A percentile compares a stretch with the other conserved stretches of the same genome.
Evolutionary conservation across 2,797 vertebrate species (phyloP).

Genomic region (Tolypeutes matacus): DNA sequence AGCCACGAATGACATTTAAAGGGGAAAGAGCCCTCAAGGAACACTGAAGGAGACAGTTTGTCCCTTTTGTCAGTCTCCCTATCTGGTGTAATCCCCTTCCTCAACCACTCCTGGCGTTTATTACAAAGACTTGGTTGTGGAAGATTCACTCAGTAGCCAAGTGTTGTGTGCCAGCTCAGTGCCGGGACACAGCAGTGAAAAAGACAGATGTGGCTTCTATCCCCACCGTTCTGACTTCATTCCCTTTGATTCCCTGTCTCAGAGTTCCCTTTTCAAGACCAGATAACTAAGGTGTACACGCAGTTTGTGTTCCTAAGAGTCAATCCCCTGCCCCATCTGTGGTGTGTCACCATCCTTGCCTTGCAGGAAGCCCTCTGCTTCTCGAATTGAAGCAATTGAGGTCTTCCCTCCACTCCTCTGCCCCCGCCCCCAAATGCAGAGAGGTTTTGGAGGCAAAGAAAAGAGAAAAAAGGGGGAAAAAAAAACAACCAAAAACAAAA

Average conservation of each 20-base stretch:
- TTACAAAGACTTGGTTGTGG: constrained; percentile 73
- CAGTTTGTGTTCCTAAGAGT: constrained; percentile 62
- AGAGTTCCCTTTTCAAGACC: constrained; percentile 59
- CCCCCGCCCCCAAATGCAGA: neutral
- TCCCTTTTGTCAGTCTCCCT: neutral
- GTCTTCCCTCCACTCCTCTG: neutral
- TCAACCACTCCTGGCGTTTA: constrained; percentile 70
- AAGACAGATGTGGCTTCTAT: neutral
- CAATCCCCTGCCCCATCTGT: constrained; percentile 78
- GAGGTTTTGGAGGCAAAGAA: neutral
- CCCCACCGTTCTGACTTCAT: neutral
- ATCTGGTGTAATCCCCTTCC: constrained; percentile 72
- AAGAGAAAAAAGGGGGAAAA: too few species aligned
- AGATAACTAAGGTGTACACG: constrained; percentile 80
- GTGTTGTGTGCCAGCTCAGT: accelerated
- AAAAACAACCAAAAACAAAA: too few species aligned
- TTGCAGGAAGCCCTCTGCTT: constrained; percentile 66
- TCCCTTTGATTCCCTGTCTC: constrained; percentile 42
- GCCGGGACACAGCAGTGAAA: neutral
- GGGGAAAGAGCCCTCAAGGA: accelerated
- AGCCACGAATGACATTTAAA: neutral
- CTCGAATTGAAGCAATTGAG: neutral
- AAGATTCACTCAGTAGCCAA: neutral
- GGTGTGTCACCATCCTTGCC: constrained; percentile 74
- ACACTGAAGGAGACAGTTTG: neutral